phyloP scores from a whole-genome alignment of 2,113 vertebrate species.

The Takifugu flavidus region DNA sequence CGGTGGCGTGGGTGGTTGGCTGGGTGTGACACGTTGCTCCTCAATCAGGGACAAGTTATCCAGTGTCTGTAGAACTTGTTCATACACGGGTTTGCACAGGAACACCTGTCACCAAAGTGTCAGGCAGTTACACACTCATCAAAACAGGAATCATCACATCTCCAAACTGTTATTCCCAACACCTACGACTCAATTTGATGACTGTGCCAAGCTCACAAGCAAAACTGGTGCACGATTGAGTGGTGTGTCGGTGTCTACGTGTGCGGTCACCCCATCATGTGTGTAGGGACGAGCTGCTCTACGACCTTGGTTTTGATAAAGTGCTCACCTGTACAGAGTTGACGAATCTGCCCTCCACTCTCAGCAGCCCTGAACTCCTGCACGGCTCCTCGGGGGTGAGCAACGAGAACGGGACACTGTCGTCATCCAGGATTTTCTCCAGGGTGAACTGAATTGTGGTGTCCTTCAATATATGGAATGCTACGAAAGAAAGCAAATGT shows the following conservation, averaged over 20 bases:
- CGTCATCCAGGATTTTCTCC: constrained; percentile 86
- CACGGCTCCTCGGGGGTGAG: constrained; percentile 77
- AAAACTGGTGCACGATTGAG: not conserved
- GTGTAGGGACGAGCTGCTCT: too few relatives aligned
- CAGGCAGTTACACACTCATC: not conserved
- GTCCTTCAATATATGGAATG: constrained; percentile 95
- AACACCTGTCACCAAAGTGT: constrained; percentile 78
- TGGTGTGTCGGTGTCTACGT: too few relatives aligned
- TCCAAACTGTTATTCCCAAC: too few relatives aligned
- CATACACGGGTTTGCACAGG: constrained; percentile 93
- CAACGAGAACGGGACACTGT: constrained; percentile 74
- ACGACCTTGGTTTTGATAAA: too few relatives aligned
- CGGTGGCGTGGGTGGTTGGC: constrained; percentile 71
- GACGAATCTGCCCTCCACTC: constrained; percentile 90
- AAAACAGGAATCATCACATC: not conserved
- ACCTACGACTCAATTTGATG: not conserved
- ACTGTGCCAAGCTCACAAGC: not conserved
- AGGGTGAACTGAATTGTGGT: constrained; percentile 92
- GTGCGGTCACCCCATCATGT: too few relatives aligned
- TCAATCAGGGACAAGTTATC: constrained; percentile 91
- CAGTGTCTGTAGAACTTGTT: constrained; percentile 93
- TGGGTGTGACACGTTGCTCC: constrained; percentile 71
- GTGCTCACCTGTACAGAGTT: constrained; percentile 87
- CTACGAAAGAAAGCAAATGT: constrained; percentile 63
- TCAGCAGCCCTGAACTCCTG: constrained; percentile 81